phyloP scores from a whole-genome alignment of 2,113 vertebrate species.

The Hemicordylus capensis region DNA sequence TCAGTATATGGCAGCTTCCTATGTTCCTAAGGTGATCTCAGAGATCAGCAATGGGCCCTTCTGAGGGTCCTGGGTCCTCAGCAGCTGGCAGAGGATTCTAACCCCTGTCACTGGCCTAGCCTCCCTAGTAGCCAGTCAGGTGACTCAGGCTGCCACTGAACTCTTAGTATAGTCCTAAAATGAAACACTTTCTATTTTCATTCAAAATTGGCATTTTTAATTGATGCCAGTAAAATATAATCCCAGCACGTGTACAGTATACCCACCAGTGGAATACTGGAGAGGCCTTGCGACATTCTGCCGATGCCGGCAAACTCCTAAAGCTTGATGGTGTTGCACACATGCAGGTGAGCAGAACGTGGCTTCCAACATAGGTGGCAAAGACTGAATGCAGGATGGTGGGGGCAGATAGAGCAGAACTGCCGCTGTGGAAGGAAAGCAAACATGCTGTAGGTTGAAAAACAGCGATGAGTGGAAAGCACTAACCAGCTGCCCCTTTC shows the following conservation, averaged over 20 bases:
- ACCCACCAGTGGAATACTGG: not conserved
- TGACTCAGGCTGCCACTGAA: not conserved
- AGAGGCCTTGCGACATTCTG: not conserved
- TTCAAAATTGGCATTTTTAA: not conserved
- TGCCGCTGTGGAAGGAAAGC: constrained; percentile 64
- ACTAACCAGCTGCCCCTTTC: constrained; percentile 54
- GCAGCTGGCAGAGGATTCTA: too few species aligned
- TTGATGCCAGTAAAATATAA: not conserved
- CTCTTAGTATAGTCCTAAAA: not conserved
- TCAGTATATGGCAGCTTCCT: too few species aligned
- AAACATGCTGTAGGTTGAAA: constrained; percentile 62
- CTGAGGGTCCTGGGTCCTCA: too few species aligned
- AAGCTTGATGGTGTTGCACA: not conserved
- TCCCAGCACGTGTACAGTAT: fast-evolving
- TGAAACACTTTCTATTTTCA: not conserved
- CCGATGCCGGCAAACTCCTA: not conserved
- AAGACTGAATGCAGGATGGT: constrained; percentile 35
- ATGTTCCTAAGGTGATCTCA: too few species aligned
- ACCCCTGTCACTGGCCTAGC: too few species aligned
- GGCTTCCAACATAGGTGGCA: not conserved
- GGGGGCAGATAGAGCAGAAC: constrained; percentile 48
- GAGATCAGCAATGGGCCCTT: too few species aligned
- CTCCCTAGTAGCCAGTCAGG: not conserved
- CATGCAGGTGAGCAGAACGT: constrained; percentile 1
- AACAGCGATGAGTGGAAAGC: constrained; percentile 63